Conservation (phyloP, 1,140 invertebrate genomes). For the Cataglyphis hispanica region DNA sequence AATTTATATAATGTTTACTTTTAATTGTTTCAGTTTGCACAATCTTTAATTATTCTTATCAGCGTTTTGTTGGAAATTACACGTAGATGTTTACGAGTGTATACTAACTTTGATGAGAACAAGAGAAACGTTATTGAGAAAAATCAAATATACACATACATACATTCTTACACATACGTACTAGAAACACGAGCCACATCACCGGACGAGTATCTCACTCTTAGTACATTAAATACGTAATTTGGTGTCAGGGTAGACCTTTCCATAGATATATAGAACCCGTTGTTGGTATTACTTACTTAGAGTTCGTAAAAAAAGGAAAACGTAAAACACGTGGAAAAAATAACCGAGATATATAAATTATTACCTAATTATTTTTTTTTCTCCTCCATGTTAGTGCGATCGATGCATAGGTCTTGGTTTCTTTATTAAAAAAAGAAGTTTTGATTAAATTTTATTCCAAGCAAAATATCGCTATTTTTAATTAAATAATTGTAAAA, state of each 20-base stretch:
- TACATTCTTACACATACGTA: constrained; percentile 58
- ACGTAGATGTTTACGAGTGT: not conserved
- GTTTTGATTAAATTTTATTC: constrained; percentile 12
- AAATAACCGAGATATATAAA: constrained; percentile 71
- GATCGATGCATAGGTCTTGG: constrained; percentile 66
- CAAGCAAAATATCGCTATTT: not conserved
- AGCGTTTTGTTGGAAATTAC: constrained; percentile 13
- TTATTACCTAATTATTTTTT: constrained; percentile 74
- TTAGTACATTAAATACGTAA: constrained; percentile 88
- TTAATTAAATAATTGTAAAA: constrained; percentile 29
- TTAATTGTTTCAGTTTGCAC: not conserved
- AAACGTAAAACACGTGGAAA: constrained; percentile 44
- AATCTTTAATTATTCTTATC: not conserved
- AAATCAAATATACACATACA: constrained; percentile 12
- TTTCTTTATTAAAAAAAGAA: not conserved
- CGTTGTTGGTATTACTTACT: constrained; percentile 78
- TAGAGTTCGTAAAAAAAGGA: constrained; percentile 68
- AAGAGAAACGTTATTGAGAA: not conserved
- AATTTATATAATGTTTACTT: not conserved
- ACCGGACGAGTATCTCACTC: constrained; percentile 86
- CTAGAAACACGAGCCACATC: constrained; percentile 67
- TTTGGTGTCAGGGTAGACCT: constrained; percentile 88
- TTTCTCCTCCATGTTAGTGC: constrained; percentile 63
- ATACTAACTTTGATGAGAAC: not conserved
- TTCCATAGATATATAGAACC: constrained; percentile 85